Evolutionary conservation across 2,888 invertebrate genomes (phyloP).

Genomic region (Melinopterus prodromus): DNA sequence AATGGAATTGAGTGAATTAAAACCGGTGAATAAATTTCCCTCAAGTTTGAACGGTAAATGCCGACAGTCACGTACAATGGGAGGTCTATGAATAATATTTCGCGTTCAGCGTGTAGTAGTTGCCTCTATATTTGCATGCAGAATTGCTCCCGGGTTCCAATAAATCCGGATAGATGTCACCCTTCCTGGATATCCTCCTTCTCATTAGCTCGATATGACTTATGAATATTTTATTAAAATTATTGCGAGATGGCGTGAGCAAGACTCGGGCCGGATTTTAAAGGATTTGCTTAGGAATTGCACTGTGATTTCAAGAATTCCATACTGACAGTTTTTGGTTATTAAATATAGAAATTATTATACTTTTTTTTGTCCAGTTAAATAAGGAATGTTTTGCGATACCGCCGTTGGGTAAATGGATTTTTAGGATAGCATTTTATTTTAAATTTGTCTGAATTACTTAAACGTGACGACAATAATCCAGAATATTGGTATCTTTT

Average conservation of each 20-base stretch:
- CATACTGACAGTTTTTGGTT: neutral
- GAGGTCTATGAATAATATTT: neutral
- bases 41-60: neutral
- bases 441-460: no score
- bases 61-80: neutral
- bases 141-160: neutral
- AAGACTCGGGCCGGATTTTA: neutral
- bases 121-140: neutral
- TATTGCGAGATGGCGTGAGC: neutral
- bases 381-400: no score
- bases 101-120: neutral
- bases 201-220: slow-evolving; percentile 4
- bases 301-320: neutral
- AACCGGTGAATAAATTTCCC: neutral
- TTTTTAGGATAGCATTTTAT: no score
- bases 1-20: slow-evolving; percentile 4
- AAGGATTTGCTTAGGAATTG: neutral
- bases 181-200: neutral
- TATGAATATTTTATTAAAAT: slow-evolving; percentile 4
- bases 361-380: neutral
- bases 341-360: neutral
- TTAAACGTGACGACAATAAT: no score
- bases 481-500: no score
- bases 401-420: no score
- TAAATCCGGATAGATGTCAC: neutral